Evolutionary conservation across 2,797 vertebrate species (phyloP).

Genomic region (Jordanella pulchra): DNA sequence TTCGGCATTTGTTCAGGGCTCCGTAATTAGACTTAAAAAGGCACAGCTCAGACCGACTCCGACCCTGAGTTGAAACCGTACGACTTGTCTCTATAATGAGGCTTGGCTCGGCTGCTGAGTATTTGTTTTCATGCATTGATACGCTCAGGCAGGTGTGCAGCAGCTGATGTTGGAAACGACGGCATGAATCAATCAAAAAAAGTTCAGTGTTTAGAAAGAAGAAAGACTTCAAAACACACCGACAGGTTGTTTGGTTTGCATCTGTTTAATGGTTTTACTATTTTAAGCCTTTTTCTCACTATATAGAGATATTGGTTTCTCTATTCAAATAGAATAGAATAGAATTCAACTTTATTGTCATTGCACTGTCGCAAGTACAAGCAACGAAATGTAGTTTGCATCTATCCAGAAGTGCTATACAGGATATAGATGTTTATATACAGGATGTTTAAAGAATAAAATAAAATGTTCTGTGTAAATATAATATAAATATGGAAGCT

Average conservation of each 20-base stretch:
- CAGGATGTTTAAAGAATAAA: no score
- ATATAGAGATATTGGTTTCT: background rate
- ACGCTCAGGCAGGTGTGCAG: slow-evolving; percentile 13
- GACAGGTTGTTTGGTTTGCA: background rate
- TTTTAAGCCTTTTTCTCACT: background rate
- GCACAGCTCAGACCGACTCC: slow-evolving; percentile 32
- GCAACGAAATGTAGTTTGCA: no score
- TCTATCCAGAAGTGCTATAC: no score
- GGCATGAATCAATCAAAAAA: background rate
- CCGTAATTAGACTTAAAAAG: slow-evolving; percentile 68
- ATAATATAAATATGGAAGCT: no score
- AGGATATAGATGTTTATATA: no score
- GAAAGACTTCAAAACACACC: slow-evolving; percentile 12
- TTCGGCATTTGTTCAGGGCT: slow-evolving; percentile 56
- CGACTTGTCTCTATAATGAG: slow-evolving; percentile 44
- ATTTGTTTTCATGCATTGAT: slow-evolving; percentile 33
- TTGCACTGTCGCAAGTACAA: no score
- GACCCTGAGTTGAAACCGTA: slow-evolving; percentile 52
- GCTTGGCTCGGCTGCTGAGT: slow-evolving; percentile 2
- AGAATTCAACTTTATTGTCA: no score
- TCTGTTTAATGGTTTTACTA: background rate
- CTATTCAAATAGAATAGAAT: no score
- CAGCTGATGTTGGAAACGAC: background rate
- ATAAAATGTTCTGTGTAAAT: no score
- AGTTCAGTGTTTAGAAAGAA: background rate